Percentiles rank a stretch among this genome's conserved stretches.
phyloP scores from a whole-genome alignment of 2,113 vertebrate species.

The Toxotes jaculatrix region DNA sequence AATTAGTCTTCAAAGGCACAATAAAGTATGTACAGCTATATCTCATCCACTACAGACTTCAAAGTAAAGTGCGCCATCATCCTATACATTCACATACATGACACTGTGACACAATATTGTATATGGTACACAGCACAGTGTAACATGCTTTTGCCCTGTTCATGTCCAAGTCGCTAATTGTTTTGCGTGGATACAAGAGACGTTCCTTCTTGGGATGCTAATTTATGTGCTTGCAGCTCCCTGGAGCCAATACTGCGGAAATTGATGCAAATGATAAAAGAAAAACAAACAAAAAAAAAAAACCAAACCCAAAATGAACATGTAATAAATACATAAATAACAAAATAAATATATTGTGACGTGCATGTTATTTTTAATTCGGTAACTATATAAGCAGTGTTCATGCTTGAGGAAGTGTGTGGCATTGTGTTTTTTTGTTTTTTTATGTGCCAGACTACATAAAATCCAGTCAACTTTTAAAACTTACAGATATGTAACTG shows the following conservation, averaged over 20 bases:
- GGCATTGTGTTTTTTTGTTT: conserved; percentile 21
- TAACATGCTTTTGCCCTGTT: conserved; percentile 56
- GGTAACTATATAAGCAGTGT: conserved; percentile 48
- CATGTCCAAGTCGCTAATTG: conserved; percentile 22
- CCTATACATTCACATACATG: conserved; percentile 76
- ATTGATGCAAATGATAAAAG: conserved; percentile 42
- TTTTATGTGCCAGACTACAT: conserved; percentile 52
- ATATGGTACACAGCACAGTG: conserved; percentile 60
- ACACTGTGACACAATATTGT: conserved; percentile 63
- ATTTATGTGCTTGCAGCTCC: conserved; percentile 62
- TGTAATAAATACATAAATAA: conserved; percentile 81
- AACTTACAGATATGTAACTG: conserved; percentile 63
- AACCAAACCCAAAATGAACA: conserved; percentile 32
- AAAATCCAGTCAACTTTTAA: conserved; percentile 53
- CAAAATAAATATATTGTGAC: conserved; percentile 74
- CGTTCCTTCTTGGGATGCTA: conserved; percentile 16
- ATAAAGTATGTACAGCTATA: conserved; percentile 81
- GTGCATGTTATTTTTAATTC: conserved; percentile 61
- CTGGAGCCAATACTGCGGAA: conserved; percentile 43
- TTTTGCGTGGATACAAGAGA: conserved; percentile 42
- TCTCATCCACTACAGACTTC: conserved; percentile 63
- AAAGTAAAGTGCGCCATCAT: conserved; percentile 80
- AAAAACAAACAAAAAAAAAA: conserved; percentile 17
- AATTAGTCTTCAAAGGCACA: conserved; percentile 84
- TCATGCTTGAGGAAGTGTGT: conserved; percentile 65